These are phyloP conservation scores for Phrynocephalus vlangalii DNA, from an alignment of 2,797 vertebrate genomes.

Conservation along the genomic window DNA sequence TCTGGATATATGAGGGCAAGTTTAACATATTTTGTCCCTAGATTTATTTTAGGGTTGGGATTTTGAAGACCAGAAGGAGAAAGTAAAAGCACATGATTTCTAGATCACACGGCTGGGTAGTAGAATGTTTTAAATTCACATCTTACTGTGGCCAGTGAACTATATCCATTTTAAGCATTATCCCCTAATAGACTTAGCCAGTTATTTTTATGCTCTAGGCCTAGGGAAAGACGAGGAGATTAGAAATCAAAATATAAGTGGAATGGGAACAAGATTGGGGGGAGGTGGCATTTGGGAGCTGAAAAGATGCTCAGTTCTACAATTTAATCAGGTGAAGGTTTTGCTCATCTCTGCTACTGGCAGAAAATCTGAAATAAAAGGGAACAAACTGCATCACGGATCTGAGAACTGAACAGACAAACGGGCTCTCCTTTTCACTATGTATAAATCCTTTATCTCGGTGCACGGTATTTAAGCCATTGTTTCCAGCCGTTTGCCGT, in stretches of 20 bases:
- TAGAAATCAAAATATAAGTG: not conserved
- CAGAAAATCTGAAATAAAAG: not conserved
- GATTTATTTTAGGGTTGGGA: no score
- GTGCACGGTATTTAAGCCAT: conserved; percentile 12
- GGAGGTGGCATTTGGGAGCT: not conserved
- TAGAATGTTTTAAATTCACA: not conserved
- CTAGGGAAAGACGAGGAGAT: not conserved
- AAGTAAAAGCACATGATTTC: not conserved
- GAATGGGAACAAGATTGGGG: not conserved
- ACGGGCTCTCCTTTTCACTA: not conserved
- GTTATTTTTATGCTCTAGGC: not conserved
- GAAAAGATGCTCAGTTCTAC: not conserved
- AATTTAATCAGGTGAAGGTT: not conserved
- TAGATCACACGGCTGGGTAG: not conserved
- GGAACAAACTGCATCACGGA: not conserved
- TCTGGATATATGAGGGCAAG: no score
- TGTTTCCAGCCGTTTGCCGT: not conserved
- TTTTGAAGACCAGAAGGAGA: not conserved
- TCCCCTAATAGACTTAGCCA: not conserved
- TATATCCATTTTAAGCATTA: not conserved
- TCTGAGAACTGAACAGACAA: not conserved
- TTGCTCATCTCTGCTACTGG: not conserved
- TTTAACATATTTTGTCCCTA: no score
- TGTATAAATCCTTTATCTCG: conserved; percentile 20
- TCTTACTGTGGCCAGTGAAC: not conserved